phyloP scores from a whole-genome alignment of 2,797 vertebrate genomes.

The Enteromius mattozi region DNA sequence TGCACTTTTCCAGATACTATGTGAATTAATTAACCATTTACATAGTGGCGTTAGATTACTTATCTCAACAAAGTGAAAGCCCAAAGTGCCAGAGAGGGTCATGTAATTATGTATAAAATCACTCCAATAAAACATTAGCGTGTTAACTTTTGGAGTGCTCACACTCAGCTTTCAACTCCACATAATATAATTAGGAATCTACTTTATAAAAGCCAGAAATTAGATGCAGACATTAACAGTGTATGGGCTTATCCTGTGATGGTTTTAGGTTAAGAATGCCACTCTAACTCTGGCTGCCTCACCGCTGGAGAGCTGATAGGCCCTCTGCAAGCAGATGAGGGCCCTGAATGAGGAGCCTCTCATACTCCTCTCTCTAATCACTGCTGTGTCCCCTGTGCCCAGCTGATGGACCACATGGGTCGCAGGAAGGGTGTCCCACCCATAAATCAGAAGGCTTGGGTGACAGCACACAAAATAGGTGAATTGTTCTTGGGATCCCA shows the following conservation, averaged over 20 bases:
- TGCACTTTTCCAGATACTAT: conserved; percentile 54
- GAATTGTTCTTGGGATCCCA: conserved; percentile 79
- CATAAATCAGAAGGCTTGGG: conserved; percentile 83
- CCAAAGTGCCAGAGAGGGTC: conserved; percentile 83
- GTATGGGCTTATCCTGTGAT: conserved; percentile 76
- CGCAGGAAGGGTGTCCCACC: conserved; percentile 77
- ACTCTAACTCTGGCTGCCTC: conserved; percentile 73
- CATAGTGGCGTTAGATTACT: conserved; percentile 78
- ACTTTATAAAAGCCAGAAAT: conserved; percentile 76
- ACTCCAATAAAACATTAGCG: conserved; percentile 83
- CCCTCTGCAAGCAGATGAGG: conserved; percentile 69
- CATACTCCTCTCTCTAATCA: conserved; percentile 81
- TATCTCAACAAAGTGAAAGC: conserved; percentile 84
- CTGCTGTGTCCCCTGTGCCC: conserved; percentile 71
- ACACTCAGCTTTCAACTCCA: conserved; percentile 72
- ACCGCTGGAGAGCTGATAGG: conserved; percentile 71
- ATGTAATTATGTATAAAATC: conserved; percentile 83
- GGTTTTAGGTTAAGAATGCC: conserved; percentile 80
- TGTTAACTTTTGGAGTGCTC: conserved; percentile 83
- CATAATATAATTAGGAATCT: conserved; percentile 79
- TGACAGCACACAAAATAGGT: conserved; percentile 82
- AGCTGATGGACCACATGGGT: conserved; percentile 80
- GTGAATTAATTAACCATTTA: conserved; percentile 64
- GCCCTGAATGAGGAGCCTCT: conserved; percentile 79
- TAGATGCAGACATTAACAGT: conserved; percentile 73